Conservation (phyloP, 2,888 invertebrate species). For the Cephus pygmeus region DNA sequence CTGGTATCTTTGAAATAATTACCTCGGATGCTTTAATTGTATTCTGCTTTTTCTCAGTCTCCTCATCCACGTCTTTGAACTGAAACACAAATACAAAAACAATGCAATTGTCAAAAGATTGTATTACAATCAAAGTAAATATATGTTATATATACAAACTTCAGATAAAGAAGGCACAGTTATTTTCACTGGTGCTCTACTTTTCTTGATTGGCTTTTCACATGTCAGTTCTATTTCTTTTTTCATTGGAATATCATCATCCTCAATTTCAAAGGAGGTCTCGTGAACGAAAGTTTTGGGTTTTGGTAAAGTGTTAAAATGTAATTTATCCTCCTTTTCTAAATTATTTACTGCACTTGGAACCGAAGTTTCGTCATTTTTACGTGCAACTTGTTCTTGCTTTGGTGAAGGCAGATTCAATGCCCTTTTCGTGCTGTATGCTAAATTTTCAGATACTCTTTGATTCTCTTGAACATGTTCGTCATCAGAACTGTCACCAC, state of each 20-base stretch:
- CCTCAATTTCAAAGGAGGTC: slow-evolving; percentile 67
- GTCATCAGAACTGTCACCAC: slow-evolving; percentile 57
- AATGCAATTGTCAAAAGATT: not conserved
- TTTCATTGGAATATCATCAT: slow-evolving; percentile 70
- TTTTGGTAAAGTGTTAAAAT: slow-evolving; percentile 66
- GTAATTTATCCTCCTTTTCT: slow-evolving; percentile 24
- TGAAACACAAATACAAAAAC: slow-evolving; percentile 40
- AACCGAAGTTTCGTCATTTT: slow-evolving; percentile 10
- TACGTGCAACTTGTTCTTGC: slow-evolving; percentile 54
- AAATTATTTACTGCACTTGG: not conserved
- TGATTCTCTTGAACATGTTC: slow-evolving; percentile 34
- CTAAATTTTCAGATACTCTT: slow-evolving; percentile 5
- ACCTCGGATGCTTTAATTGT: slow-evolving; percentile 68
- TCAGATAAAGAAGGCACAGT: slow-evolving; percentile 76
- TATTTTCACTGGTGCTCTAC: slow-evolving; percentile 72
- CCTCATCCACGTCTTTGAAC: slow-evolving; percentile 73
- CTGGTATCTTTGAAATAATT: slow-evolving; percentile 43
- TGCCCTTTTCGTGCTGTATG: slow-evolving; percentile 9
- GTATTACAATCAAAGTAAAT: slow-evolving; percentile 9
- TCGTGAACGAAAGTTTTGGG: slow-evolving; percentile 57
- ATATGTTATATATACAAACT: slow-evolving; percentile 59
- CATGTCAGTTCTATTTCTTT: slow-evolving; percentile 48
- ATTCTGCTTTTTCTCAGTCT: slow-evolving; percentile 64
- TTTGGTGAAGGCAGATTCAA: slow-evolving; percentile 17
- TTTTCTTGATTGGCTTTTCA: slow-evolving; percentile 45